phyloP scores from a whole-genome alignment of 2,888 invertebrate genomes.

The Plutella xylostella region DNA sequence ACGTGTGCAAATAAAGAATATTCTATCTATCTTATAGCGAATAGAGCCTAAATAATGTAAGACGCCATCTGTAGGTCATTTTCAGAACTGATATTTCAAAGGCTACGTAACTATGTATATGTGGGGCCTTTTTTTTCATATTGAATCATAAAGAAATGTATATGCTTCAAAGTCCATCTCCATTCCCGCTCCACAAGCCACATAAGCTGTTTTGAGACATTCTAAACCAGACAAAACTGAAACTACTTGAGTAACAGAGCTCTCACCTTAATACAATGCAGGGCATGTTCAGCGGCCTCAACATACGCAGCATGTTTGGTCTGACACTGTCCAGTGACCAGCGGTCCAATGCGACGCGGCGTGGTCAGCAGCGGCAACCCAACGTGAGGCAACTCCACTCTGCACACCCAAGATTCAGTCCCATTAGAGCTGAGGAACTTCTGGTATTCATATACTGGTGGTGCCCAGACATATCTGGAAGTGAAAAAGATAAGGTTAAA shows the following conservation, averaged over 20 bases:
- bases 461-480: slow-evolving; percentile 47
- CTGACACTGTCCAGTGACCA: slow-evolving; percentile 32
- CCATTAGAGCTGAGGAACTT: slow-evolving; percentile 22
- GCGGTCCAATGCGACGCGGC: slow-evolving; percentile 38
- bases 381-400: slow-evolving; percentile 43
- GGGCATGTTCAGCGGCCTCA: slow-evolving; percentile 44
- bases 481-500: not conserved
- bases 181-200: not conserved
- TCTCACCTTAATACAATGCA: slow-evolving; percentile 42
- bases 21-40: too few relatives aligned
- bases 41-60: too few relatives aligned
- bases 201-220: not conserved
- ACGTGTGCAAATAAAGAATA: too few relatives aligned
- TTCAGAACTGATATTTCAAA: not conserved
- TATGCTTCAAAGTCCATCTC: not conserved
- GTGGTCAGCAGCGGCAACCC: slow-evolving; percentile 33
- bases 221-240: too few relatives aligned
- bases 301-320: slow-evolving; percentile 40
- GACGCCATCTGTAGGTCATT: too few relatives aligned
- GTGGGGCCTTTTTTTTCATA: not conserved
- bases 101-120: not conserved
- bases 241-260: not conserved
- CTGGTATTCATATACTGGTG: slow-evolving; percentile 44
- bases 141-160: not conserved
- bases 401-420: slow-evolving; percentile 37